A percentile compares a stretch with the other conserved stretches of the same genome.
Conservation (phyloP, 2,888 invertebrate genomes). For the Eutolmus rufibarbis region DNA sequence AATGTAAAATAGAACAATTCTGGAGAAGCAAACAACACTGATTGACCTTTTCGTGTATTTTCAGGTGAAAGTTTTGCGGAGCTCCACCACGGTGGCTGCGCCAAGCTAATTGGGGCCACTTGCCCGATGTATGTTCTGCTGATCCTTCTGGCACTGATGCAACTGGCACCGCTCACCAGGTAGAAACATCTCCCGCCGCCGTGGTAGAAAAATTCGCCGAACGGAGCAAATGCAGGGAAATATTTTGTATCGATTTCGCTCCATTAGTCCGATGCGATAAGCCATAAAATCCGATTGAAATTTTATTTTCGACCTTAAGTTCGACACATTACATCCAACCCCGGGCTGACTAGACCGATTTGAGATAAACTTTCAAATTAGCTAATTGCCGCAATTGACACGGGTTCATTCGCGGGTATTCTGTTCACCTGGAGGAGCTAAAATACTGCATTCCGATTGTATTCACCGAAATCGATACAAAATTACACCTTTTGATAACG, state of each 20-base stretch:
- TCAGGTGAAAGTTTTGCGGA: conserved; percentile 71
- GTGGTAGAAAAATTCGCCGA: background rate
- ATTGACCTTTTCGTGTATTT: background rate
- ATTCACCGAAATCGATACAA: conserved; percentile 13
- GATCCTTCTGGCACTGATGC: background rate
- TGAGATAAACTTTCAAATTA: background rate
- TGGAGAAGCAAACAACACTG: background rate
- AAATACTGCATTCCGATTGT: background rate
- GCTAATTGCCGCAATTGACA: background rate
- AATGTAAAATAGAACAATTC: background rate
- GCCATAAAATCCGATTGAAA: background rate
- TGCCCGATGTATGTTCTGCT: conserved; percentile 2
- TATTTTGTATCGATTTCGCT: conserved; percentile 25
- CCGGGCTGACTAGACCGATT: background rate
- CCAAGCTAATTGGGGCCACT: conserved; percentile 32
- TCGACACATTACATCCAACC: background rate
- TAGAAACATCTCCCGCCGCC: conserved; percentile 8
- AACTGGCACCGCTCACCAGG: background rate
- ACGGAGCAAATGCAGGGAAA: background rate
- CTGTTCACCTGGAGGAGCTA: background rate
- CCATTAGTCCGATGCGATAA: background rate
- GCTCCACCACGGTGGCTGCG: conserved; percentile 64
- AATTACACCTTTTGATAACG: background rate
- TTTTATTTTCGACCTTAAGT: background rate
- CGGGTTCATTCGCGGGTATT: background rate